Conservation (phyloP, 2,797 vertebrate species). For the Chromobotia macracanthus region DNA sequence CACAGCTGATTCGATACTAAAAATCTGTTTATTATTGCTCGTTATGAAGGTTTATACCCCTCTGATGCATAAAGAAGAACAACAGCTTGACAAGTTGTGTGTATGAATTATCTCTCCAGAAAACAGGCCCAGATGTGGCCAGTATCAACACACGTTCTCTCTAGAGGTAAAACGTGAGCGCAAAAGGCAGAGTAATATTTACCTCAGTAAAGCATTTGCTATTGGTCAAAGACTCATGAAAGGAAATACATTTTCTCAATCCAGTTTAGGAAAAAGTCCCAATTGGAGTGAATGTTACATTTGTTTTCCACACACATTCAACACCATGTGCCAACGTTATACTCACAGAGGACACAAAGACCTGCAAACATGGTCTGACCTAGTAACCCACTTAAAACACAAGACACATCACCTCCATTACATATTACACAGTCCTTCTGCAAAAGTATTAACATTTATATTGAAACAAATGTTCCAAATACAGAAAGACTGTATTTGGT, state of each 20-base stretch:
- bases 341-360: neutral
- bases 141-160: slow-evolving; percentile 7
- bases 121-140: slow-evolving; percentile 22
- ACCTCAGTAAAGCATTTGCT: slow-evolving; percentile 3
- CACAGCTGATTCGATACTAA: too few relatives aligned
- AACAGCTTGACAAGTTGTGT: neutral
- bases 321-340: neutral
- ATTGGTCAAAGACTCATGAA: neutral
- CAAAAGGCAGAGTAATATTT: slow-evolving; percentile 33
- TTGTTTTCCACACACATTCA: slow-evolving; percentile 3
- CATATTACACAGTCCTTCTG: neutral
- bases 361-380: slow-evolving; percentile 14
- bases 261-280: slow-evolving; percentile 8
- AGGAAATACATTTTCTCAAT: slow-evolving; percentile 16
- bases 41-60: neutral
- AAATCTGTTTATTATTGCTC: too few relatives aligned
- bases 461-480: too few relatives aligned
- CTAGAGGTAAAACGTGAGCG: neutral
- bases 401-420: neutral
- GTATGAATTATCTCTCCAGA: neutral
- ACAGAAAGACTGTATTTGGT: too few relatives aligned
- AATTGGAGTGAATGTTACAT: slow-evolving; percentile 8
- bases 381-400: slow-evolving; percentile 20
- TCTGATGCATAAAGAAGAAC: neutral
- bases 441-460: too few relatives aligned